Percentiles rank a stretch among this genome's conserved stretches.
Evolutionary conservation across 2,797 vertebrate genomes (phyloP).

Genomic region (Premnoplex brunnescens): DNA sequence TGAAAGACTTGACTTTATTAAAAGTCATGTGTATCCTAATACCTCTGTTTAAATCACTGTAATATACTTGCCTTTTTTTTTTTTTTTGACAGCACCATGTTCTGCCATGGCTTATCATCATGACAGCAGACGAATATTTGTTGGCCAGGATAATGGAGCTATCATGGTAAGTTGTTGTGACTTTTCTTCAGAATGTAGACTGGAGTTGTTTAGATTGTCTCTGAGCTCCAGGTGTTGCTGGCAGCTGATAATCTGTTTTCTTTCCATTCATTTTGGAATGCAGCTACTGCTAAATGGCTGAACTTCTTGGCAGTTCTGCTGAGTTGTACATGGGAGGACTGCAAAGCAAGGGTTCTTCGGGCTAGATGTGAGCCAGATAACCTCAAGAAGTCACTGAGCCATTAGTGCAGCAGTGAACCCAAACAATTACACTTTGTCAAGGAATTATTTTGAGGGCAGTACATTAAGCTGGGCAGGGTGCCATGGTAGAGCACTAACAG

Average conservation of each 20-base stretch:
- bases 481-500: neutral
- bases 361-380: neutral
- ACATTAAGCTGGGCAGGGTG: neutral
- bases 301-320: neutral
- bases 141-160: constrained; percentile 95
- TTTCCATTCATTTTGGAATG: neutral
- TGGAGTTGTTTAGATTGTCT: neutral
- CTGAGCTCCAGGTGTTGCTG: neutral
- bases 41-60: neutral
- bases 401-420: neutral
- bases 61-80: constrained; percentile 1
- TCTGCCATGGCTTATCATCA: constrained; percentile 94
- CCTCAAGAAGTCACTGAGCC: neutral
- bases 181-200: neutral
- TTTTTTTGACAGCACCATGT: constrained; percentile 83
- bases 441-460: neutral
- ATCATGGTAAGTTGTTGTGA: constrained; percentile 85
- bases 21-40: neutral
- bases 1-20: neutral
- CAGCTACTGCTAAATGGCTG: neutral
- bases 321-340: neutral
- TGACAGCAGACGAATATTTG: constrained; percentile 93
- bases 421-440: neutral
- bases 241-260: neutral
- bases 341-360: neutral